A percentile compares a stretch with the other conserved stretches of the same genome.
Evolutionary conservation across 2,113 vertebrate species (phyloP).

Genomic region (Eulemur macaco): DNA sequence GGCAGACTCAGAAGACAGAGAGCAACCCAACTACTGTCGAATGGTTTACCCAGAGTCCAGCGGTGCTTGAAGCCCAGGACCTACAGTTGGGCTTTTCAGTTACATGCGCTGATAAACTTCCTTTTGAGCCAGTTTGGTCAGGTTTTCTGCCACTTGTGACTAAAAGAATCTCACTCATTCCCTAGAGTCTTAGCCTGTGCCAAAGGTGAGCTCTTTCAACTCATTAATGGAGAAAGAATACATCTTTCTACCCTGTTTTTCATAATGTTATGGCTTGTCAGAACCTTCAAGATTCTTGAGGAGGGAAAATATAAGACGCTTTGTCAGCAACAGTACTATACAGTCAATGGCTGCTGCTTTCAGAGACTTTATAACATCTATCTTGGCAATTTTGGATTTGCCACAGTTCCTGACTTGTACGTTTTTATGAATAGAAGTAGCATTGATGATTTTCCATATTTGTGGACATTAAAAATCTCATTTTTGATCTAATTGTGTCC

Average conservation of each 20-base stretch:
- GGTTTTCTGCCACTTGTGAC: not conserved
- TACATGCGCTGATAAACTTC: not conserved
- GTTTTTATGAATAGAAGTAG: constrained; percentile 16
- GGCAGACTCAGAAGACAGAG: not conserved
- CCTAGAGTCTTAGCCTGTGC: not conserved
- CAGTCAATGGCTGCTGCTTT: not conserved
- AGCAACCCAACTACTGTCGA: not conserved
- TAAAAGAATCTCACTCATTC: not conserved
- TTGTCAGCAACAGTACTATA: not conserved
- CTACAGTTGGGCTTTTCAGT: not conserved
- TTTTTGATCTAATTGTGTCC: constrained; percentile 24
- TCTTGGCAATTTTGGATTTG: not conserved
- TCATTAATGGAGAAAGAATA: not conserved
- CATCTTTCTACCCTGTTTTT: not conserved
- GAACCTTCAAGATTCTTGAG: not conserved
- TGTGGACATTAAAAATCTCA: constrained; percentile 18
- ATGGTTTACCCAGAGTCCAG: not conserved
- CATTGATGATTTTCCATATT: constrained; percentile 31
- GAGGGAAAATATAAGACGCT: not conserved
- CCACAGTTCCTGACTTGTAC: not conserved
- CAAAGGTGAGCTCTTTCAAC: not conserved
- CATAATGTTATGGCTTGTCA: constrained; percentile 9
- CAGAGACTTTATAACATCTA: not conserved
- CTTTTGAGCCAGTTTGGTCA: not conserved
- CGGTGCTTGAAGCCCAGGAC: not conserved